Evolutionary conservation across 1,140 invertebrate species (phyloP).

Genomic region (Hycleus cichorii): DNA sequence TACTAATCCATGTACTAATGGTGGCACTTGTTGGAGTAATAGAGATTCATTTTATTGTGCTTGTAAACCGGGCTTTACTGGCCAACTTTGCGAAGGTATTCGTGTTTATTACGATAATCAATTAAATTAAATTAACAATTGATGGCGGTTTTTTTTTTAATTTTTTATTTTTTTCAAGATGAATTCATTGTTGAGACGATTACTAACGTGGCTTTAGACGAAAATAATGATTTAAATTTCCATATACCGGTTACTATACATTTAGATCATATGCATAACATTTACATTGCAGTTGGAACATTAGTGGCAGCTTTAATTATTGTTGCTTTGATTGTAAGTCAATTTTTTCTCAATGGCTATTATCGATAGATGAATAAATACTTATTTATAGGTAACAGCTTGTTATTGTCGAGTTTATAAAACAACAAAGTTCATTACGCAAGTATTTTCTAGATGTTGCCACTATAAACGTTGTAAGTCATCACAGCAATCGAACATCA

Average conservation of each 20-base stretch:
- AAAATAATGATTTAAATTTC: conserved; percentile 35
- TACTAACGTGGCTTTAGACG: conserved; percentile 41
- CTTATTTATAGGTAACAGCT: conserved; percentile 47
- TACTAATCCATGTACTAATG: conserved; percentile 66
- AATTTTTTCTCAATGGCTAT: no score
- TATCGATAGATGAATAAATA: no score
- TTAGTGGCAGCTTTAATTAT: conserved; percentile 60
- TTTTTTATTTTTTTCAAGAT: conserved; percentile 39
- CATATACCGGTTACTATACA: conserved; percentile 53
- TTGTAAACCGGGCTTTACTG: conserved; percentile 64
- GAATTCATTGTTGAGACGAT: conserved; percentile 60
- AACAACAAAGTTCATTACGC: conserved; percentile 33
- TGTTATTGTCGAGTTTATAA: conserved; percentile 67
- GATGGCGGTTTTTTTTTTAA: conserved; percentile 1
- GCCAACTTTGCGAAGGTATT: conserved; percentile 67
- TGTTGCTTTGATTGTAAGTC: conserved; percentile 58
- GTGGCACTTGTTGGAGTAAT: conserved; percentile 67
- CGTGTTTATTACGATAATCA: neutral
- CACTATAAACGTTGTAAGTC: no score
- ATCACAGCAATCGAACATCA: no score
- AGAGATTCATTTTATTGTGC: conserved; percentile 69
- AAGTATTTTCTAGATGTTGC: no score
- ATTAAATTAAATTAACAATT: no score
- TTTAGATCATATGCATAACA: conserved; percentile 62
- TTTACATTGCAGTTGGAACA: conserved; percentile 65